Evolutionary conservation across 2,888 invertebrate species (phyloP).

Genomic region (Camptogramma bilineatum): DNA sequence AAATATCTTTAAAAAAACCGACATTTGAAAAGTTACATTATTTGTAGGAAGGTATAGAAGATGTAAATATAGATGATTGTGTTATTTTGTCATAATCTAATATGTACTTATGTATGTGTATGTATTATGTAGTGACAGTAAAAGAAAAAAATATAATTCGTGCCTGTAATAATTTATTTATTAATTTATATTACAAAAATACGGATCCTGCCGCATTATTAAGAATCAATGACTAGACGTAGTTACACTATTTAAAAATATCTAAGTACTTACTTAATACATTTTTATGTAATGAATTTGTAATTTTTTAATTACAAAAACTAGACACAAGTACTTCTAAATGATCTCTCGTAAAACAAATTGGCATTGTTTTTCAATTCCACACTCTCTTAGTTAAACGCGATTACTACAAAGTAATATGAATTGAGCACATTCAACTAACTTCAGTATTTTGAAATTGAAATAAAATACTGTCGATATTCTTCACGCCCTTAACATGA

Average conservation of each 20-base stretch:
- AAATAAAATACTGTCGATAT: conserved; percentile 17
- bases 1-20: no score
- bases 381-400: not conserved
- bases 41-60: no score
- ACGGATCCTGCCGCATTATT: conserved; percentile 7
- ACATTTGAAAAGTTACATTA: no score
- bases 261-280: not conserved
- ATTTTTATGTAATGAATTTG: not conserved
- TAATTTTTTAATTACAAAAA: not conserved
- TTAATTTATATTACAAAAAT: not conserved
- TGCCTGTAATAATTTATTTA: not conserved
- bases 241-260: not conserved
- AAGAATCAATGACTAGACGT: conserved; percentile 2
- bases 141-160: not conserved
- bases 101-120: no score
- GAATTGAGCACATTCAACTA: not conserved
- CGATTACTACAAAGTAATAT: not conserved
- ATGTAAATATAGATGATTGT: no score
- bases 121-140: not conserved
- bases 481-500: conserved; percentile 22
- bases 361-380: not conserved
- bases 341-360: not conserved
- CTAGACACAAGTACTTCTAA: not conserved
- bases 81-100: no score
- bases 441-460: not conserved